Evolutionary conservation across 2,888 invertebrate species (phyloP), one percentile per base, ranked within the genome.

Genomic region (Microchrysa polita): DNA sequence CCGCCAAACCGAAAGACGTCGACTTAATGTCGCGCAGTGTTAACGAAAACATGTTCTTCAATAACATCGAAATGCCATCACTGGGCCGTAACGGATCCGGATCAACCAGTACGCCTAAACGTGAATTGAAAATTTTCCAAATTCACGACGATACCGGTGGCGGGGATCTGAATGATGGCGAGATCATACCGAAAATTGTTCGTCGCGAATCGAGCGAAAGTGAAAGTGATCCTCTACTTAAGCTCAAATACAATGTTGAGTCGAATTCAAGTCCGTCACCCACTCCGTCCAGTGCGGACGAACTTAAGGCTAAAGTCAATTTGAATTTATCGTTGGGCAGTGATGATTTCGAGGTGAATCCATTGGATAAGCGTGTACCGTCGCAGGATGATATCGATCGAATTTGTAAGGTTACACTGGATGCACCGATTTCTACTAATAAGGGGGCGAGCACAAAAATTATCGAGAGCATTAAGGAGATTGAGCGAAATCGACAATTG

Each of bases 361-460:
- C 84, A 1, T 73, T 85, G 55, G 85, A 84, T 73, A 80, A 81
- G 12, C 81, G 84, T 69, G 87, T 91, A 14, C 92, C 93, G 0
- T 93, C 93, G n/a, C 92, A 93, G 81, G 93, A 94, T 80, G 94
- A 94, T 81, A 92, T 94, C 74, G 94, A 94, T 82, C 88, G 94
- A 78, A 95, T 95, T 81, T 93, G 93, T n/a, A 92, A 93, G 83
- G 92, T 95, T n/a, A 94, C 94, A 0, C 90, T 90, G 16, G 91
- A 92, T 81, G 92, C 94, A 1, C 94, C 94, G 2, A 90, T 94
- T 74, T 86, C 92, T 73, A 88, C 90, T 2, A 88, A 90, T 4
- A 90, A 89, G 72, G 89, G 90, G 0, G 89, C 91, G 76, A 89
- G 93, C 18, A 90, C 91, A 75, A 90, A 93, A 80, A 93, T 95